phyloP scores from a whole-genome alignment of 2,888 invertebrate genomes.

The Dromius quadrimaculatus region DNA sequence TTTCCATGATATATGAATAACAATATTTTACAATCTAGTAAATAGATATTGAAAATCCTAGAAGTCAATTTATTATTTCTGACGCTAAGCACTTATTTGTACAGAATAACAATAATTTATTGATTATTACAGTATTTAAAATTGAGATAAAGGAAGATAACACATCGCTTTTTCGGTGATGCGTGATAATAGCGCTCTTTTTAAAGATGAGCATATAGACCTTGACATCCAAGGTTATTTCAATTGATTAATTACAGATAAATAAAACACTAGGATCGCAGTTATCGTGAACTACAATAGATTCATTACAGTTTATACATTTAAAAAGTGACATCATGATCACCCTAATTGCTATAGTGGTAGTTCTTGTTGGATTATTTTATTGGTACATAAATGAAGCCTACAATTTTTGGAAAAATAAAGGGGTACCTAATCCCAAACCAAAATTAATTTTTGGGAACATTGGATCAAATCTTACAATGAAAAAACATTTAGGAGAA shows the following conservation, averaged over 20 bases:
- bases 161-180: too few species aligned
- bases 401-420: slow-evolving; percentile 58
- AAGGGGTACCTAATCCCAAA: slow-evolving; percentile 57
- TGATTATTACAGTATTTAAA: too few species aligned
- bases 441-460: slow-evolving; percentile 58
- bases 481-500: slow-evolving; percentile 58
- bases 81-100: too few species aligned
- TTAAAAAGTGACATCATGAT: background rate
- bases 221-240: slow-evolving; percentile 3
- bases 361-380: slow-evolving; percentile 3
- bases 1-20: too few species aligned
- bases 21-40: too few species aligned
- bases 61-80: too few species aligned
- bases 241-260: background rate
- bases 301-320: background rate
- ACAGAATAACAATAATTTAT: too few species aligned
- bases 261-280: too few species aligned
- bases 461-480: slow-evolving; percentile 56
- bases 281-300: background rate
- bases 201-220: too few species aligned
- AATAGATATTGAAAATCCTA: too few species aligned
- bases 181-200: slow-evolving; percentile 1
- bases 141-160: too few species aligned
- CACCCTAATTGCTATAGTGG: slow-evolving; percentile 14
- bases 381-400: slow-evolving; percentile 35